Percentiles rank a stretch among this genome's conserved stretches.
Evolutionary conservation across 2,113 vertebrate species (phyloP).

Genomic region (Serilophus lunatus): DNA sequence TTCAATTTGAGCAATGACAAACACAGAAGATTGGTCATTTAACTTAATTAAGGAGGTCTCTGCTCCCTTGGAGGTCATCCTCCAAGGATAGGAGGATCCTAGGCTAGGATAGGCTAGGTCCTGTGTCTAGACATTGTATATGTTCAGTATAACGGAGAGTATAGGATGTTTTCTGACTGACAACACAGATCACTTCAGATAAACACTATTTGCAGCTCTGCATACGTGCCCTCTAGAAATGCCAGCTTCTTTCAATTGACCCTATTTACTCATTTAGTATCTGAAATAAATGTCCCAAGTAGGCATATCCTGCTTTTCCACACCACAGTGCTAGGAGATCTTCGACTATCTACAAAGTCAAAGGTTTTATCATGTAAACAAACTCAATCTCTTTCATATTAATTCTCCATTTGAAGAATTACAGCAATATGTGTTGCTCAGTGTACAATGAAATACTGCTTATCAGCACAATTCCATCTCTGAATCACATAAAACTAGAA

Average conservation of each 20-base stretch:
- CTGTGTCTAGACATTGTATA: neutral
- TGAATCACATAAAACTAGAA: neutral
- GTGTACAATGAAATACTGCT: neutral
- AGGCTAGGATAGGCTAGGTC: too few relatives aligned
- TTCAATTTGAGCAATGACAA: neutral
- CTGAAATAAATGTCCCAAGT: neutral
- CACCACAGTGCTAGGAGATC: neutral
- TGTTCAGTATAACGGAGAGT: neutral
- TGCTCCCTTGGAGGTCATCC: neutral
- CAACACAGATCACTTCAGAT: neutral
- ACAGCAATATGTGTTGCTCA: neutral
- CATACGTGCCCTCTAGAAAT: neutral
- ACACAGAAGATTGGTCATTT: neutral
- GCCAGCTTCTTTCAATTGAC: neutral
- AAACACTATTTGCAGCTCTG: neutral
- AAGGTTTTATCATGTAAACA: neutral
- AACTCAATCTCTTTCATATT: neutral
- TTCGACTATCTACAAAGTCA: neutral
- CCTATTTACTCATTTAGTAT: neutral
- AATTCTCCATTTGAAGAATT: neutral
- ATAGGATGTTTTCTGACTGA: neutral
- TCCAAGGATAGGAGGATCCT: too few relatives aligned
- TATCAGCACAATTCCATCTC: neutral
- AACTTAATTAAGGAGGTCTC: neutral
- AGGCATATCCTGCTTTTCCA: neutral